Base-by-base conservation (phyloP, 2,797 vertebrate genomes). In the Aplochiton taeniatus region DNA sequence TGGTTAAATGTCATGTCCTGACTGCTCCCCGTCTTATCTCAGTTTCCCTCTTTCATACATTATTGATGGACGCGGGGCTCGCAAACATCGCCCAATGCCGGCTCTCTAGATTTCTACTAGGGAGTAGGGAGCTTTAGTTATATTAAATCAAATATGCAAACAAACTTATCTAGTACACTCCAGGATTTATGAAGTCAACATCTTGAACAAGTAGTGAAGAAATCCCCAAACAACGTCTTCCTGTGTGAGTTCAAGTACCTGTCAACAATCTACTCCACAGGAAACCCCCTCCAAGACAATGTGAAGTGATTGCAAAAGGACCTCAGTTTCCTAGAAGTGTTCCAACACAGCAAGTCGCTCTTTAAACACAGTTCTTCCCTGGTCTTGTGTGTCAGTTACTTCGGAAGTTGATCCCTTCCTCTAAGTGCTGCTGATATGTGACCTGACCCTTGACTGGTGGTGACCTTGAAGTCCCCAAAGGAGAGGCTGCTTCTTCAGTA, bases 1-100 rank as follows among this genome's bases (percentile, higher is more conserved):
- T 82, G 84, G 79, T 89, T 88, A 88, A 86, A 89, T 88, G 85
- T 83, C 81, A 84, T 83, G 83, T 88, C 84, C 88, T 82, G 85
- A 77, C 85, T 76, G 80, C 72, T 69, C 80, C 79, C 65, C 17
- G 66, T 83, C 85, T 91, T 88, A 90, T 91, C 90, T 91, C 83
- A 65, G 84, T 83, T 87, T 90, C 83, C 87, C 59, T 46, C 82
- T 76, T 77, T 77, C 77, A 80, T 92, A 82, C 83, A 92, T 90
- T 90, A 91, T 91, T 91, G 72, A 92, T 90, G 85, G 78, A 74
- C 61, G 71, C 63, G 53, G 69, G 75, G 81, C 84, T 85, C 81
- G 70, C 75, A 31, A 31, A 76, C 77, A 63, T 68, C 48, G 74
- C 71, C 66, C 76, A 6, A 61, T 48, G 73, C 77, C 66, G 73